Conservation (phyloP, 2,113 vertebrate species). For the Pelmatolapia mariae region DNA sequence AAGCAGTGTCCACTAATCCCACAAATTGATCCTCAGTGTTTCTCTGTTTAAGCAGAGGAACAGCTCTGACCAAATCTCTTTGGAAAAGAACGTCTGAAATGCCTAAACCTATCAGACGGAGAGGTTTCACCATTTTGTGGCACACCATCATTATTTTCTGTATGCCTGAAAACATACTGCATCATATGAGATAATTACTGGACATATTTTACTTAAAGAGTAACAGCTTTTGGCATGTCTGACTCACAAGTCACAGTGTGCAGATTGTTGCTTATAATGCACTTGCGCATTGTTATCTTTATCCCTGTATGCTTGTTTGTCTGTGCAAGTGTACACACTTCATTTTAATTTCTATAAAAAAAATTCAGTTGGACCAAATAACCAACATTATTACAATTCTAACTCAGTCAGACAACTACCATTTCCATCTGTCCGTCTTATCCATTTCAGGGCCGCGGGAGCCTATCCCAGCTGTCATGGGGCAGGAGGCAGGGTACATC, state of each 20-base stretch:
- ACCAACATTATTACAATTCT: not conserved
- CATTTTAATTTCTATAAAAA: not conserved
- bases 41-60: slow-evolving; percentile 39
- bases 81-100: slow-evolving; percentile 49
- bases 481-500: not conserved
- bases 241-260: slow-evolving; percentile 43
- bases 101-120: slow-evolving; percentile 50
- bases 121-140: slow-evolving; percentile 31
- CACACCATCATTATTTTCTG: slow-evolving; percentile 55
- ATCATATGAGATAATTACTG: slow-evolving; percentile 57
- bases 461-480: not conserved
- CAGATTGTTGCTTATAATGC: slow-evolving; percentile 35
- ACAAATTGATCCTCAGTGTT: slow-evolving; percentile 58
- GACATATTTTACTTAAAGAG: slow-evolving; percentile 51
- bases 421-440: not conserved
- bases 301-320: not conserved
- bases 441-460: not conserved
- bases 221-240: slow-evolving; percentile 54
- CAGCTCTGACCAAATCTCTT: slow-evolving; percentile 28
- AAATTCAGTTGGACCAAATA: not conserved
- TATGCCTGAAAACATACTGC: slow-evolving; percentile 36
- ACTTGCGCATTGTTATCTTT: slow-evolving; percentile 1
- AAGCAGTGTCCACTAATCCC: slow-evolving; percentile 56
- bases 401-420: not conserved
- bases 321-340: not conserved